These are phyloP conservation scores for Cnemophilus loriae DNA, from an alignment of 2,113 vertebrate genomes.

Conservation along the genomic window DNA sequence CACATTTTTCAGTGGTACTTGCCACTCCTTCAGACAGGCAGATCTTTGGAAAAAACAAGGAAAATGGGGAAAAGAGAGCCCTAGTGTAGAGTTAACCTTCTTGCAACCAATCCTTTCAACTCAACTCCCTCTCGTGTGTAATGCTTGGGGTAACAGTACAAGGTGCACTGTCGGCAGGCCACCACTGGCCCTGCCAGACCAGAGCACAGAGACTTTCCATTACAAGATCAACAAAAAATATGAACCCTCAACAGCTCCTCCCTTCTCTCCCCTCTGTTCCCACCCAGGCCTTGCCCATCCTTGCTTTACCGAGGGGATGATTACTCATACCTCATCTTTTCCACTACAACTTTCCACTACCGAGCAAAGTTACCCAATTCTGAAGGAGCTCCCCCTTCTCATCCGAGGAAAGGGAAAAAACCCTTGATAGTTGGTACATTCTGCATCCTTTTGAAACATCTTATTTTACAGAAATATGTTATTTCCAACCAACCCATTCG, in stretches of 20 bases:
- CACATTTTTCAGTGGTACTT: neutral
- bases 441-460: neutral
- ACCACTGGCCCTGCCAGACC: neutral
- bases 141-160: too few relatives aligned
- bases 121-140: rapidly evolving
- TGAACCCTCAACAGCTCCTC: neutral
- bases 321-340: neutral
- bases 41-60: neutral
- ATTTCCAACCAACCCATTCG: slow-evolving; percentile 19
- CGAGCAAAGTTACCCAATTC: neutral
- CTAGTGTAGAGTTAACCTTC: neutral
- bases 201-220: neutral
- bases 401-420: neutral
- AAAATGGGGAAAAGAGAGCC: neutral
- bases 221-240: neutral
- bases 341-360: neutral
- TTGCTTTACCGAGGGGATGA: neutral
- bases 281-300: neutral
- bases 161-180: neutral
- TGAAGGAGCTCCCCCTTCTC: neutral
- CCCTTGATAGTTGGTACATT: neutral
- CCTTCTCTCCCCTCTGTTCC: neutral
- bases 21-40: neutral
- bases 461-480: neutral
- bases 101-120: neutral